phyloP scores from a whole-genome alignment of 2,888 invertebrate genomes.

The Cantharis flavilabris region DNA sequence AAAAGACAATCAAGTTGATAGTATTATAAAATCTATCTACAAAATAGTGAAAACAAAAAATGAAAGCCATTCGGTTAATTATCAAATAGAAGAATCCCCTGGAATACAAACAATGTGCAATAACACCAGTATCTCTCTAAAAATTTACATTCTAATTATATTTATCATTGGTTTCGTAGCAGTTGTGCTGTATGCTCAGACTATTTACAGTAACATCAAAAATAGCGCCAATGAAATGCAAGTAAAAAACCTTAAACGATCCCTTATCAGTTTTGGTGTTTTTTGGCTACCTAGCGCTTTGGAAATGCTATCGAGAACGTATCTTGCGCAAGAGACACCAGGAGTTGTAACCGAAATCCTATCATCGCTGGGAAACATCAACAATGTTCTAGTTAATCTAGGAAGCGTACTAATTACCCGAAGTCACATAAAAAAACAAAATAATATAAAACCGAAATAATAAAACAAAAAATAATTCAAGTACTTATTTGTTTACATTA shows the following conservation, averaged over 20 bases:
- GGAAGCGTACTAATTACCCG: constrained; percentile 29
- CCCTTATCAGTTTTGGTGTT: constrained; percentile 38
- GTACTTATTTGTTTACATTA: background rate
- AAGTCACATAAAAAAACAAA: background rate
- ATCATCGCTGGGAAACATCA: constrained; percentile 42
- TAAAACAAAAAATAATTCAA: background rate
- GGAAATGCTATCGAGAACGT: constrained; percentile 45
- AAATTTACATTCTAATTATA: constrained; percentile 44
- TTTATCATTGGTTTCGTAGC: constrained; percentile 42
- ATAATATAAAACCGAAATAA: background rate
- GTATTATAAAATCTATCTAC: constrained; percentile 45
- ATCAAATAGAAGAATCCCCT: background rate
- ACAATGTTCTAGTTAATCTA: constrained; percentile 38
- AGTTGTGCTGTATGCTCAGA: constrained; percentile 45
- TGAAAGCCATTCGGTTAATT: background rate
- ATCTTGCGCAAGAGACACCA: constrained; percentile 39
- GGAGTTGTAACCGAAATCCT: constrained; percentile 42
- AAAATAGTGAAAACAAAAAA: constrained; percentile 40
- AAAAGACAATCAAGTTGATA: constrained; percentile 40
- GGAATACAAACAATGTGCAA: constrained; percentile 10
- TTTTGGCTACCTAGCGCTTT: constrained; percentile 50
- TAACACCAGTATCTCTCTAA: constrained; percentile 32
- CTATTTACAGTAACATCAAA: constrained; percentile 38
- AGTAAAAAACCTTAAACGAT: constrained; percentile 35
- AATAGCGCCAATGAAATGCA: constrained; percentile 20